A percentile compares a stretch with the other conserved stretches of the same genome.
These are phyloP conservation scores for Amphibalanus amphitrite DNA, from an alignment of 1,140 invertebrate genomes.

Conservation along the genomic window DNA sequence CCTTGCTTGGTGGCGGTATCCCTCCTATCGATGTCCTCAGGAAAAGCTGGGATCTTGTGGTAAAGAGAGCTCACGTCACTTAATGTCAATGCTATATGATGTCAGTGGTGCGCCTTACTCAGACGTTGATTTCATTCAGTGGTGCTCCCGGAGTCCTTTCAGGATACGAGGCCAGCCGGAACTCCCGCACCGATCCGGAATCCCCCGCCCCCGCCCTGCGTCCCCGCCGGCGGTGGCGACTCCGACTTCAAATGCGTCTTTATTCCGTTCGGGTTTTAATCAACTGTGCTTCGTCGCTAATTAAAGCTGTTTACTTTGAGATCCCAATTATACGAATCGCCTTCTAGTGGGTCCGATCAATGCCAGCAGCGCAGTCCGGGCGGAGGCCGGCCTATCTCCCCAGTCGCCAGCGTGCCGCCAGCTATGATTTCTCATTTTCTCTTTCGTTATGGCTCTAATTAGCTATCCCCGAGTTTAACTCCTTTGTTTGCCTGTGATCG, in stretches of 20 bases:
- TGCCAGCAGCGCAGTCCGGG: not conserved
- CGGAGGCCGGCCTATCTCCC: not conserved
- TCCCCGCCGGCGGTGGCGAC: not conserved
- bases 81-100: too few species aligned
- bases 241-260: not conserved
- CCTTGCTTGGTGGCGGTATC: too few species aligned
- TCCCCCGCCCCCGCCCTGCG: too few species aligned
- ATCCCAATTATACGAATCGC: not conserved
- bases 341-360: not conserved
- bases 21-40: too few species aligned
- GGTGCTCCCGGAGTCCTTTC: too few species aligned
- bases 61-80: too few species aligned
- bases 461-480: conserved; percentile 1
- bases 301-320: conserved; percentile 2
- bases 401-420: too few species aligned
- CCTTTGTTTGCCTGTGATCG: not conserved
- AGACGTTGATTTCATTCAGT: too few species aligned
- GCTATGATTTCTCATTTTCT: conserved; percentile 2
- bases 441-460: conserved; percentile 1
- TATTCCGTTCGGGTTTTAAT: not conserved
- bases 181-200: too few species aligned
- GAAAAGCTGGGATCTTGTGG: too few species aligned
- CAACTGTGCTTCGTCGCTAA: not conserved
- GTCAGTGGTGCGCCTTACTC: too few species aligned
- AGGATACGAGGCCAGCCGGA: too few species aligned